A percentile compares a stretch with the other conserved stretches of the same genome.
These are phyloP conservation scores for Eleginops maclovinus DNA, from an alignment of 2,113 vertebrate species.

Conservation along the genomic window DNA sequence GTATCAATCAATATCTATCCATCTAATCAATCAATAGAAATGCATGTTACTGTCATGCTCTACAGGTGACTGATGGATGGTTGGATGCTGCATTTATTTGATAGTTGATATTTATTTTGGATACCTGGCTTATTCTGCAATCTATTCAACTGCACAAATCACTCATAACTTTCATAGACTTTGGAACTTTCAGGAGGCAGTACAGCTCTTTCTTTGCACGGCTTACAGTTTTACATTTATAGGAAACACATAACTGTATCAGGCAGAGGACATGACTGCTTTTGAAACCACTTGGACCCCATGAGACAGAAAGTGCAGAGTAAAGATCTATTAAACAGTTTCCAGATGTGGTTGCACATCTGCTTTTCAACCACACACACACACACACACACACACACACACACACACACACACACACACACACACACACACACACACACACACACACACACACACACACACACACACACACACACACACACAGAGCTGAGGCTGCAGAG, in stretches of 20 bases:
- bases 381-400: too few species aligned
- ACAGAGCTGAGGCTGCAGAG: slow-evolving; percentile 28
- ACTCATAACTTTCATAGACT: not conserved
- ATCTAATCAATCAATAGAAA: not conserved
- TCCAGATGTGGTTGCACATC: not conserved
- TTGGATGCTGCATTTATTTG: too few species aligned
- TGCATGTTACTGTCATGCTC: too few species aligned
- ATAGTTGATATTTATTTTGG: too few species aligned
- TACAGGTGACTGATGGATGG: too few species aligned
- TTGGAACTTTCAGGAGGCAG: too few species aligned
- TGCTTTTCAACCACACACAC: slow-evolving; percentile 7
- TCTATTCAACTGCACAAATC: not conserved
- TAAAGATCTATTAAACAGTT: not conserved
- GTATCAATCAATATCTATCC: not conserved
- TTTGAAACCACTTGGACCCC: slow-evolving; percentile 27
- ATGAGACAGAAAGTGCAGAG: slow-evolving; percentile 30
- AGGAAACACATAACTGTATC: too few species aligned
- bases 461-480: slow-evolving; percentile 27
- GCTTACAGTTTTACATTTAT: too few species aligned
- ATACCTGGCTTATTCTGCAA: not conserved
- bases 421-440: not conserved
- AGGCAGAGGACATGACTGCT: not conserved
- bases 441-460: not conserved
- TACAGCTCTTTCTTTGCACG: too few species aligned
- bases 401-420: too few species aligned